These are phyloP conservation scores for Xiphophorus birchmanni DNA, from an alignment of 2,797 vertebrate genomes.

Conservation along the genomic window DNA sequence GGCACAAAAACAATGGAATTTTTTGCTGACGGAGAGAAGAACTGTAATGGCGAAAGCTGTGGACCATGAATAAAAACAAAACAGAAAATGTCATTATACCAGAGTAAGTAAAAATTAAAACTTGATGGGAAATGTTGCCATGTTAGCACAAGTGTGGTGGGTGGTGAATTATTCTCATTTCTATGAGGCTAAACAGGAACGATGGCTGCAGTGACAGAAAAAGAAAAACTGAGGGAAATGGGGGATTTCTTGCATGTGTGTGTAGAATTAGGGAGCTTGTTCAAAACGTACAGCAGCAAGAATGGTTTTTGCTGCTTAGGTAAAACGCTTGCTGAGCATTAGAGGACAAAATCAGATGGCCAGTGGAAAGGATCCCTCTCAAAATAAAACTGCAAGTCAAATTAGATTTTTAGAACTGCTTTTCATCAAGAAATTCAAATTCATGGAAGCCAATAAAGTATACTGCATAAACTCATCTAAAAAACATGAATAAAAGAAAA, in stretches of 20 bases:
- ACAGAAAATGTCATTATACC: slow-evolving; percentile 61
- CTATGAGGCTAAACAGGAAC: slow-evolving; percentile 15
- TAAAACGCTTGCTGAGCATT: slow-evolving; percentile 20
- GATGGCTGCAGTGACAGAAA: neutral
- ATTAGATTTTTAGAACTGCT: neutral
- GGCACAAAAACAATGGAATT: slow-evolving; percentile 63
- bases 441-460: neutral
- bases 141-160: slow-evolving; percentile 39
- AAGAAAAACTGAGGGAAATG: neutral
- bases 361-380: slow-evolving; percentile 22
- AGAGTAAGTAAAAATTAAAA: slow-evolving; percentile 66
- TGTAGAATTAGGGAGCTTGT: slow-evolving; percentile 5
- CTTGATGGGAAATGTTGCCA: slow-evolving; percentile 54
- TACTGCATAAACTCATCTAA: neutral
- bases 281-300: slow-evolving; percentile 13
- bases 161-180: slow-evolving; percentile 37
- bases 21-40: slow-evolving; percentile 69
- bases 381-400: slow-evolving; percentile 19
- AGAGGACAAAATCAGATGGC: neutral
- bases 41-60: slow-evolving; percentile 60
- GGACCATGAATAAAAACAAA: slow-evolving; percentile 64
- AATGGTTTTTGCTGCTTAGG: slow-evolving; percentile 11
- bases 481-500: neutral
- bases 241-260: neutral
- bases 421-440: neutral